Base-by-base conservation (phyloP, 2,888 invertebrate species). In the Gymnosoma rotundatum region DNA sequence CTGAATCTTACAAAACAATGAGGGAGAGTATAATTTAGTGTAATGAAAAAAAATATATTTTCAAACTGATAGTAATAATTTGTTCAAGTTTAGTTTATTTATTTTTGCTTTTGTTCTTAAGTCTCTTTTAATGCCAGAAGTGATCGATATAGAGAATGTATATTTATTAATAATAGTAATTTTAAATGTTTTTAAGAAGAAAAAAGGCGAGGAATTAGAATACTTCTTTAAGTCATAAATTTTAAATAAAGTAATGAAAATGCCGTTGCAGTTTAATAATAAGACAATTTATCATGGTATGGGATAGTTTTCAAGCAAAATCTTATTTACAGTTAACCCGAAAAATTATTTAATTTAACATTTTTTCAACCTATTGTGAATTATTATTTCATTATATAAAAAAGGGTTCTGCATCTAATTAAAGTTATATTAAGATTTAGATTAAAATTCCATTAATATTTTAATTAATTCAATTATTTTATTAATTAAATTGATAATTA, bases 1-100 rank as follows among this genome's bases (percentile, higher is more conserved):
- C n/a, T 21, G 6, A 8, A 54, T 45, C 20, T 66, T 54, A 8
- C 21, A 21, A 45, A 5, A 64, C 58, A n/a, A 64, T 16, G n/a
- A 64, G 61, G 69, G 14, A 76, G 45, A 72, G 52, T 72, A 82
- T 76, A 82, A 82, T 82, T 76, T 72, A 70, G 60, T 72, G 52
- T 72, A 76, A 76, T 76, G 78, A 72, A 82, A 78, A 48, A 14
- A 36, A 60, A n/a, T 21, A n/a, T n/a, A n/a, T n/a, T n/a, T 58
- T 72, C 25, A 45, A 75, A 56, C 9, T 25, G 8, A 18, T 58
- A 4, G 36, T 61, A 60, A 48, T 60, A 76, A 72, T 82, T 64
- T 79, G 20, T 66, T 73, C 5, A 32, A 7, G 0, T 32, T 32
- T 32, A 5, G 0, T 32, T 4, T 56, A 18, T 52, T 67, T 64